Evolutionary conservation across 2,113 vertebrate genomes (phyloP).

Genomic region (Azemiops feae): DNA sequence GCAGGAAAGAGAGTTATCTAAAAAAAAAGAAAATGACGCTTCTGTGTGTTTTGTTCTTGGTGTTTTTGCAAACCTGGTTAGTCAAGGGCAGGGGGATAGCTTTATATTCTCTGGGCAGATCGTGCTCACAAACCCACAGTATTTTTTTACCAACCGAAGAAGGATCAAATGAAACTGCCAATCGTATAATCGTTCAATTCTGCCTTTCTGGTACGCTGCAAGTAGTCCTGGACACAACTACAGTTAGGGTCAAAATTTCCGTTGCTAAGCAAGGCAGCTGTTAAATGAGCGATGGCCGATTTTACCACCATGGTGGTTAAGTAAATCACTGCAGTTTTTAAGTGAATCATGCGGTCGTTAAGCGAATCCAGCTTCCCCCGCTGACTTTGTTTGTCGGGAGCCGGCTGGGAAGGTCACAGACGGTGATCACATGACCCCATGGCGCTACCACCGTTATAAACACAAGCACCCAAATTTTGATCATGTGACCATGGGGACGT

Average conservation of each 20-base stretch:
- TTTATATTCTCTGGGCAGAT: not conserved
- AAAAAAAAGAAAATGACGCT: not conserved
- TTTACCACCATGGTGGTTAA: not conserved
- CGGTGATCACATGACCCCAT: too few species aligned
- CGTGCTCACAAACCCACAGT: not conserved
- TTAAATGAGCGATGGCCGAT: not conserved
- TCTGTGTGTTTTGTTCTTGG: not conserved
- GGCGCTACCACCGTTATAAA: not conserved
- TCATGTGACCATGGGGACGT: too few species aligned
- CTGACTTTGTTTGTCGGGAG: not conserved
- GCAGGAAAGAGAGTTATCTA: not conserved
- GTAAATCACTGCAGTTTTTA: too few species aligned
- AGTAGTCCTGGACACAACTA: not conserved
- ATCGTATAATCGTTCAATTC: not conserved
- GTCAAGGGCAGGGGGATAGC: not conserved
- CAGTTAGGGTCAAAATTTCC: not conserved
- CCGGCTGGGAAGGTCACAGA: not conserved
- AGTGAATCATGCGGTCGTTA: too few species aligned
- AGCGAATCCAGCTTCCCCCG: too few species aligned
- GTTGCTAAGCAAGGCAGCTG: not conserved
- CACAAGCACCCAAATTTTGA: not conserved
- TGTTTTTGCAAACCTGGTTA: not conserved
- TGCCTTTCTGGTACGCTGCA: fast-evolving
- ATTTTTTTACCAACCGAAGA: too few species aligned
- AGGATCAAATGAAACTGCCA: not conserved